Conservation (phyloP, 2,797 vertebrate genomes). For the Chiloscyllium punctatum region DNA sequence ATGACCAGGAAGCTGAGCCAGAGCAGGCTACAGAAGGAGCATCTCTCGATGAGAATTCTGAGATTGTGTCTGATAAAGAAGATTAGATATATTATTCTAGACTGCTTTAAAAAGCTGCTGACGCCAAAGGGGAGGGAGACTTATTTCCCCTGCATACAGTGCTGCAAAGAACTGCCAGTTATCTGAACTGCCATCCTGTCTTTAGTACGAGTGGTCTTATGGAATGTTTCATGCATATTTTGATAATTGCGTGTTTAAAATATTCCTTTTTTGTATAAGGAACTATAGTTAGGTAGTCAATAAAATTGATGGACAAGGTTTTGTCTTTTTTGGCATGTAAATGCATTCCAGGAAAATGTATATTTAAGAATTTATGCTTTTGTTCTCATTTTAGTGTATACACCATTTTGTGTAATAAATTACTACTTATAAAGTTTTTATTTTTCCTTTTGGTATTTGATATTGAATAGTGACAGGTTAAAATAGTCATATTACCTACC, state of each 20-base stretch:
- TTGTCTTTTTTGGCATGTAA: slow-evolving; percentile 11
- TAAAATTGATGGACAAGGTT: slow-evolving; percentile 18
- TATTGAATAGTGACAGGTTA: not conserved
- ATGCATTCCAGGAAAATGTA: slow-evolving; percentile 8
- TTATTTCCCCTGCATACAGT: slow-evolving; percentile 27
- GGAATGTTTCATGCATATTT: not conserved
- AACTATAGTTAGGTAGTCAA: not conserved
- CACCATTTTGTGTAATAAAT: slow-evolving; percentile 35
- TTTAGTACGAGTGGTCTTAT: not conserved
- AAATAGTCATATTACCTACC: not conserved
- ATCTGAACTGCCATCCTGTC: not conserved
- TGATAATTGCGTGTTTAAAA: slow-evolving; percentile 6
- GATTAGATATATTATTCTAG: slow-evolving; percentile 10
- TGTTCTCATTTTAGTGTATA: slow-evolving; percentile 24
- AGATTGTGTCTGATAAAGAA: not conserved
- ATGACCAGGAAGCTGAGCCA: slow-evolving; percentile 28
- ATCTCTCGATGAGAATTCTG: not conserved
- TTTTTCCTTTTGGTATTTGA: not conserved
- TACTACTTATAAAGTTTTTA: slow-evolving; percentile 9
- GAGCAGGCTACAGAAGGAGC: not conserved
- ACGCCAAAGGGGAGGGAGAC: slow-evolving; percentile 34
- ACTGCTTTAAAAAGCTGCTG: slow-evolving; percentile 29
- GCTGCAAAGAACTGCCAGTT: slow-evolving; percentile 24
- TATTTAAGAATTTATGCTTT: slow-evolving; percentile 31
- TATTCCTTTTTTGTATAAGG: slow-evolving; percentile 22